Percentiles rank a stretch among this genome's conserved stretches.
phyloP scores from a whole-genome alignment of 2,888 invertebrate genomes.

The Zelleria hepariella region DNA sequence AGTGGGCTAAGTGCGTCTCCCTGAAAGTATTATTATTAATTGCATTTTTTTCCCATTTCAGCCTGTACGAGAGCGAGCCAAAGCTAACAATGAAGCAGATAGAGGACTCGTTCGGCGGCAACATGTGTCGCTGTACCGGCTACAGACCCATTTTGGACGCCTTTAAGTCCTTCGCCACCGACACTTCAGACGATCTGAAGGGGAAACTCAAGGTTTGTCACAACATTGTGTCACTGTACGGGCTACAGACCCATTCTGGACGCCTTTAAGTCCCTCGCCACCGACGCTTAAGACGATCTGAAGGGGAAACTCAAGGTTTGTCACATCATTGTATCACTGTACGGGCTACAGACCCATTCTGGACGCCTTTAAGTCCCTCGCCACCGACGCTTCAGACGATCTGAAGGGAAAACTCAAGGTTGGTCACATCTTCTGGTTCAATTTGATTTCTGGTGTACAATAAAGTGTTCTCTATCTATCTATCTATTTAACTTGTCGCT shows the following conservation, averaged over 20 bases:
- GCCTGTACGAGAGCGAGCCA: slow-evolving; percentile 50
- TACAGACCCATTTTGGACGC: slow-evolving; percentile 84
- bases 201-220: slow-evolving; percentile 45
- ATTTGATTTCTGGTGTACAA: no score
- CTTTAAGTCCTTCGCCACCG: slow-evolving; percentile 80
- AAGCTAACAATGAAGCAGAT: slow-evolving; percentile 74
- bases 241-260: slow-evolving; percentile 85
- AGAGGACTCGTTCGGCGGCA: slow-evolving; percentile 82
- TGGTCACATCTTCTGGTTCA: no score
- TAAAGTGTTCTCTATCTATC: no score
- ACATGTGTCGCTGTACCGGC: slow-evolving; percentile 86
- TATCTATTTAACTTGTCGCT: no score
- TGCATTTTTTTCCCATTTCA: slow-evolving; percentile 26
- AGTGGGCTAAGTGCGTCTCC: no score
- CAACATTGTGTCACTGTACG: slow-evolving; percentile 87
- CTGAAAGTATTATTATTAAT: no score
- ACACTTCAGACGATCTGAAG: slow-evolving; percentile 61
- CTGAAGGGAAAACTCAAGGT: slow-evolving; percentile 55
- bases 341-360: slow-evolving; percentile 86
- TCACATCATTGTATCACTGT: slow-evolving; percentile 80
- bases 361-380: slow-evolving; percentile 84
- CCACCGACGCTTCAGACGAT: slow-evolving; percentile 69
- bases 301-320: slow-evolving; percentile 48
- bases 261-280: slow-evolving; percentile 82
- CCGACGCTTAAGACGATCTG: slow-evolving; percentile 66